These are phyloP conservation scores for Magallana ariakensis DNA, from an alignment of 1,140 invertebrate genomes.

Conservation along the genomic window DNA sequence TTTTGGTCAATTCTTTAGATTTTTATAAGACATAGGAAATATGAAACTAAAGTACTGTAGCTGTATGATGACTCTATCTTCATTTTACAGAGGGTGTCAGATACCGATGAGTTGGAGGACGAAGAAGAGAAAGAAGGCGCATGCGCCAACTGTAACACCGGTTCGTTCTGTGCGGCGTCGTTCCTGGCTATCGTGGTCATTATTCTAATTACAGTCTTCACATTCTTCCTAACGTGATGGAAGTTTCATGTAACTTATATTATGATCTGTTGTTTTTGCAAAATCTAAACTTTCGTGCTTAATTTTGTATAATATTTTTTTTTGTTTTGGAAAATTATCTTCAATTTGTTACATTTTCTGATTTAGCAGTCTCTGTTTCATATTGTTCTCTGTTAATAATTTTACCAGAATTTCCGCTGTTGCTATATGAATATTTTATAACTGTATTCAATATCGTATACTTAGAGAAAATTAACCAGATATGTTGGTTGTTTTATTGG, in stretches of 20 bases:
- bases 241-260: background rate
- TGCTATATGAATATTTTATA: background rate
- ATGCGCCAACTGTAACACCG: conserved; percentile 32
- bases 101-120: background rate
- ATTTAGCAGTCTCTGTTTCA: no score
- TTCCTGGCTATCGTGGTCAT: conserved; percentile 4
- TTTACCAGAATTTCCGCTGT: background rate
- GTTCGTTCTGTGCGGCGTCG: conserved; percentile 9
- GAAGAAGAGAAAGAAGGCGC: conserved; percentile 3
- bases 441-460: background rate
- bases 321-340: background rate
- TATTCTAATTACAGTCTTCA: conserved; percentile 12
- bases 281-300: background rate
- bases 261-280: background rate
- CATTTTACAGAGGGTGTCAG: background rate
- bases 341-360: background rate
- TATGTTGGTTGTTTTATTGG: background rate
- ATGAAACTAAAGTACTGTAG: no score
- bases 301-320: background rate
- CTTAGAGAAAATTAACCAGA: background rate
- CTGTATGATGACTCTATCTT: no score
- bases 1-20: no score
- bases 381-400: no score
- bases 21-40: no score
- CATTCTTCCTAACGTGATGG: conserved; percentile 9